These are phyloP conservation scores for Daubentonia madagascariensis DNA, from an alignment of 2,113 vertebrate genomes.

Conservation along the genomic window DNA sequence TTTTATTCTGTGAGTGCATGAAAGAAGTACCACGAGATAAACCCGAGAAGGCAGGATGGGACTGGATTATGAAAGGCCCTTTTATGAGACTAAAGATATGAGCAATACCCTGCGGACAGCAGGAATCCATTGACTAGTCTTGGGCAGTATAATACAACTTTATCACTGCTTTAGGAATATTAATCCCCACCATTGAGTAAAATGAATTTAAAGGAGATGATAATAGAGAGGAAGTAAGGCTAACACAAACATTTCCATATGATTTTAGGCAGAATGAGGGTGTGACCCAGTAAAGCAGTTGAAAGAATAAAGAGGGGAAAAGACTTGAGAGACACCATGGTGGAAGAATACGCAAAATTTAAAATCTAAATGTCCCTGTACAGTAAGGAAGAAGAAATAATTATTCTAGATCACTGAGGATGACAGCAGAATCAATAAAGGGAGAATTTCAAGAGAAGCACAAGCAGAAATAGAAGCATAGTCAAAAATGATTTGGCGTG, in stretches of 20 bases:
- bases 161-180: neutral
- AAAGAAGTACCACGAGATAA: neutral
- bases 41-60: neutral
- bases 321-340: neutral
- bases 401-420: neutral
- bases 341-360: neutral
- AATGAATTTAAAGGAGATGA: neutral
- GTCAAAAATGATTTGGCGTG: neutral
- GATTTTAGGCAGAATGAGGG: neutral
- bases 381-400: neutral
- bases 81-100: neutral
- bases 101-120: neutral
- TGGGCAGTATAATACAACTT: neutral
- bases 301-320: neutral
- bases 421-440: neutral
- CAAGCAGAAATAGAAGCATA: neutral
- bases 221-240: neutral
- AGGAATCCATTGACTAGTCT: neutral
- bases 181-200: neutral
- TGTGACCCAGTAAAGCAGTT: neutral
- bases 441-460: neutral
- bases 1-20: neutral
- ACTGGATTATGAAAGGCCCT: neutral
- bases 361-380: neutral
- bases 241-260: neutral